A percentile compares a stretch with the other conserved stretches of the same genome.
phyloP scores from a whole-genome alignment of 1,140 invertebrate species.

The Mactra quadrangularis region DNA sequence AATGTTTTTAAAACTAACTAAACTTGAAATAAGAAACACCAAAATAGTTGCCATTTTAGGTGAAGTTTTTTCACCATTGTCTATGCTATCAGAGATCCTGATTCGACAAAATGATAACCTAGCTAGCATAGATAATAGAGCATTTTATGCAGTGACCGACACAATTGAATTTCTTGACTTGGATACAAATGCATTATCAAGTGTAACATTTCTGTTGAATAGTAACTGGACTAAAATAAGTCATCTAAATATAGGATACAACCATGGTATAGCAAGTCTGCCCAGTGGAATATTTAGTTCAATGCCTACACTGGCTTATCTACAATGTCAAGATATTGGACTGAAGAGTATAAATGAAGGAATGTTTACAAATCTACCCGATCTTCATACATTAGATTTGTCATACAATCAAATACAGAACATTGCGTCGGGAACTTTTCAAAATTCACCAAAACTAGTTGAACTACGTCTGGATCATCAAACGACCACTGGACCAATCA shows the following conservation, averaged over 20 bases:
- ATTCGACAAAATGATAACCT: slow-evolving; percentile 88
- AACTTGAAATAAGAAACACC: slow-evolving; percentile 13
- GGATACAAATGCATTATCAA: slow-evolving; percentile 92
- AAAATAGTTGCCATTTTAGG: neutral
- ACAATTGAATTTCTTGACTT: slow-evolving; percentile 95
- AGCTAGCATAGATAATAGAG: slow-evolving; percentile 88
- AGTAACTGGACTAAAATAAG: slow-evolving; percentile 73
- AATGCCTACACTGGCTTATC: slow-evolving; percentile 92
- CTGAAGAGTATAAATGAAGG: slow-evolving; percentile 90
- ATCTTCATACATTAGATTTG: slow-evolving; percentile 67
- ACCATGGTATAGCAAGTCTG: slow-evolving; percentile 90
- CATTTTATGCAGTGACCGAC: slow-evolving; percentile 92
- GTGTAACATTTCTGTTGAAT: slow-evolving; percentile 88
- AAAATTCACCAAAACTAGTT: slow-evolving; percentile 53
- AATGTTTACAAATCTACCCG: slow-evolving; percentile 85
- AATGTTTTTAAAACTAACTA: slow-evolving; percentile 8
- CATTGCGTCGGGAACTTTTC: slow-evolving; percentile 66
- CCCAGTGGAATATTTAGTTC: slow-evolving; percentile 91
- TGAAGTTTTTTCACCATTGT: neutral
- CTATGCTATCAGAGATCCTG: neutral
- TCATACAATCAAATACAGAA: slow-evolving; percentile 64
- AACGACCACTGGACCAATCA: neutral
- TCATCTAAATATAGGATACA: slow-evolving; percentile 96
- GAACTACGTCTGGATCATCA: slow-evolving; percentile 64
- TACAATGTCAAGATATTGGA: slow-evolving; percentile 96